These are phyloP conservation scores for Puffinus mauretanicus DNA, from an alignment of 2,113 vertebrate genomes.

Conservation along the genomic window DNA sequence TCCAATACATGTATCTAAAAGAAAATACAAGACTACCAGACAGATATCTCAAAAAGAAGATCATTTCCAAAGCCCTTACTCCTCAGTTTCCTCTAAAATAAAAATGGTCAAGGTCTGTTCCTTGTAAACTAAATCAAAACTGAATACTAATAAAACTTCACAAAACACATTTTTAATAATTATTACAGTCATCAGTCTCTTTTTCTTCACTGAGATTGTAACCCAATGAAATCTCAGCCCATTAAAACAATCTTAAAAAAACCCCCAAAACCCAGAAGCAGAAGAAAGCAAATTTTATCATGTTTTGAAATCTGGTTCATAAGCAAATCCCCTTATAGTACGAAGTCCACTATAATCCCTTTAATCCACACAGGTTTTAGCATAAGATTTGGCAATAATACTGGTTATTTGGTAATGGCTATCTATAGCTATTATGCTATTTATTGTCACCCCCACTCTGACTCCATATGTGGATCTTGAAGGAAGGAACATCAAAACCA, in stretches of 20 bases:
- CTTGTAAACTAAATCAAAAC: background rate
- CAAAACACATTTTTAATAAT: background rate
- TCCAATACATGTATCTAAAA: background rate
- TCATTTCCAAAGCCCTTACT: background rate
- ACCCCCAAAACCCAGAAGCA: rapidly evolving
- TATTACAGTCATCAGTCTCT: background rate
- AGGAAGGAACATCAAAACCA: background rate
- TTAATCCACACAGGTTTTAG: background rate
- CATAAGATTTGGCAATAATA: background rate
- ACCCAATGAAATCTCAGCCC: background rate
- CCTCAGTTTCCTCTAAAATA: background rate
- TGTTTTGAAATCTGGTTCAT: background rate
- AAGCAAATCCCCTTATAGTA: background rate
- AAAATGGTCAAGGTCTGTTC: background rate
- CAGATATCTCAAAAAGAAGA: background rate
- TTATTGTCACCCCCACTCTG: background rate
- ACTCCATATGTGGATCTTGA: background rate
- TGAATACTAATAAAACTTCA: background rate
- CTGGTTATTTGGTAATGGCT: background rate
- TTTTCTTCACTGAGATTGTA: background rate
- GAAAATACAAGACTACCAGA: background rate
- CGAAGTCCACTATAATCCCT: background rate
- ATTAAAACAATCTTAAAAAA: background rate
- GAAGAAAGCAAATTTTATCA: background rate
- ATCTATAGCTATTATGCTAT: background rate